Evolutionary conservation across 2,888 invertebrate genomes (phyloP), one percentile per base, ranked within the genome.

Genomic region (Drosophila bunnanda): DNA sequence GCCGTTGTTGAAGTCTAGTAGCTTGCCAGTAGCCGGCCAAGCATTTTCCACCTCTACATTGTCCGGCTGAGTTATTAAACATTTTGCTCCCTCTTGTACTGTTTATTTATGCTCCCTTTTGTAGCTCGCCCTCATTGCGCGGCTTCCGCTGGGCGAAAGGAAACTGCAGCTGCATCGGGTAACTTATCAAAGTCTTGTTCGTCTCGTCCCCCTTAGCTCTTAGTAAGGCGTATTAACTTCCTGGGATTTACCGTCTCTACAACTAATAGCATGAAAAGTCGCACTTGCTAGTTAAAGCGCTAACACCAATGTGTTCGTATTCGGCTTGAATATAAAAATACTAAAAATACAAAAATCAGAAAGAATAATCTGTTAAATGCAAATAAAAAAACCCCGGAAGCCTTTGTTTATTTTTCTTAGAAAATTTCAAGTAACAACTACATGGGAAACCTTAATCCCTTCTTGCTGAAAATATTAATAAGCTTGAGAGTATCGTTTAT

Each of bases 91-190:
- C 85, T 76, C 85, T 78, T 62, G 82, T 62, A 55, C 62, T 78
- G 79, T 71, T 80, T 81, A 84, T 80, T 80, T 81, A 80, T 80
- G 80, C 67, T 82, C 82, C 79, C 75, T 77, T 84, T 83, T 77
- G 77, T 77, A 75, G 56, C 60, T 60, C 64, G 62, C 72, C 50
- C 54, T 48, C 73, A 69, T 65, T 65, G 71, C 52, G 55, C 30
- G 30, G 75, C 59, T 84, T 77, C 77, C 82, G 72, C 48, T 77
- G 72, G 57, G 67, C 50, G 17, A 12, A 52, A 30, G 20, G 62
- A 22, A 46, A n/a, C 46, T 56, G 56, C 56, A 56, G 56, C 30
- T 46, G 48, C 56, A 56, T 30, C 8, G 56, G 20, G 50, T 34
- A 50, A 50, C 50, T 50, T 50, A 50, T 54, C 38, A 36, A 20